Evolutionary conservation across 2,888 invertebrate species (phyloP).

Genomic region (Caradrina kadenii): DNA sequence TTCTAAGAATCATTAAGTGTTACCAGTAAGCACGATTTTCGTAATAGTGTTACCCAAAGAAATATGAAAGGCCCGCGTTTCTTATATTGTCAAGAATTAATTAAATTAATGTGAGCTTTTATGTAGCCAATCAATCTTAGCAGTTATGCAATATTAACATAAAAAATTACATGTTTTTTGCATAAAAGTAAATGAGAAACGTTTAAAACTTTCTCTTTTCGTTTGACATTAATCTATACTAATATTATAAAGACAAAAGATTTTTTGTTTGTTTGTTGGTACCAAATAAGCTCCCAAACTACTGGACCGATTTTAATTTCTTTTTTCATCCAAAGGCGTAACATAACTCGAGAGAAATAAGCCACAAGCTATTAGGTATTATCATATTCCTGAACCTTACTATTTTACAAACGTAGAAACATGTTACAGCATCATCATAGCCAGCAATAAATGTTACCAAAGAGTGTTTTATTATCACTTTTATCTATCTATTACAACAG

Average conservation of each 20-base stretch:
- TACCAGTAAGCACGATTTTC: slow-evolving; percentile 11
- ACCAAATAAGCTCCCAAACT: too few relatives aligned
- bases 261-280: too few relatives aligned
- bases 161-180: not conserved
- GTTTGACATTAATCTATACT: not conserved
- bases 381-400: not conserved
- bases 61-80: not conserved
- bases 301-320: too few relatives aligned
- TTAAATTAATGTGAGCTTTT: slow-evolving; percentile 4
- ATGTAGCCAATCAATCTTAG: slow-evolving; percentile 6
- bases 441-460: slow-evolving; percentile 38
- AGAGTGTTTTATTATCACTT: slow-evolving; percentile 36
- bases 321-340: too few relatives aligned
- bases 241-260: too few relatives aligned
- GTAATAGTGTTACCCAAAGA: not conserved
- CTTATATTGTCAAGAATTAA: not conserved
- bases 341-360: too few relatives aligned
- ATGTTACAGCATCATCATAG: slow-evolving; percentile 17
- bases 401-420: slow-evolving; percentile 17
- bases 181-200: not conserved
- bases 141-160: slow-evolving; percentile 13
- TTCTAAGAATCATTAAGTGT: slow-evolving; percentile 37
- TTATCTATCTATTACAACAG: slow-evolving; percentile 55
- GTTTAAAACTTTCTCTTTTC: slow-evolving; percentile 44
- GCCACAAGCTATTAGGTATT: too few relatives aligned